These are phyloP conservation scores for Drosophila chauvacae DNA, from an alignment of 1,140 invertebrate species.

Conservation along the genomic window DNA sequence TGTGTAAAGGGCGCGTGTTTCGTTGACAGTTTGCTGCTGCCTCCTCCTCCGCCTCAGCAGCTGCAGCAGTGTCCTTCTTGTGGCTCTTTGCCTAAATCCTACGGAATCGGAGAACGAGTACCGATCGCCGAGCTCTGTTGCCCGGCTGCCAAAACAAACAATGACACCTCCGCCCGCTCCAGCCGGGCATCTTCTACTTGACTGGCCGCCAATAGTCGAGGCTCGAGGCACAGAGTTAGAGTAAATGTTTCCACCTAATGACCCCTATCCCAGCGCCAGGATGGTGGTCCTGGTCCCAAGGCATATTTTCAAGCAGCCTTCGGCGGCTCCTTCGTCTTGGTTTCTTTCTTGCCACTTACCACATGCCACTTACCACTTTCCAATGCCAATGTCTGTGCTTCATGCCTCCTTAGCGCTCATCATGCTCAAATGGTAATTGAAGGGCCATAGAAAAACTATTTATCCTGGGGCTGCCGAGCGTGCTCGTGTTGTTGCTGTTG, in stretches of 20 bases:
- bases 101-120: background rate
- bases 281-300: slow-evolving; percentile 52
- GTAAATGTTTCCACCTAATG: slow-evolving; percentile 67
- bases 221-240: slow-evolving; percentile 21
- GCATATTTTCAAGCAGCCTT: slow-evolving; percentile 58
- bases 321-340: slow-evolving; percentile 56
- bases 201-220: slow-evolving; percentile 53
- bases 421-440: slow-evolving; percentile 84
- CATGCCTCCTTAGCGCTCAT: slow-evolving; percentile 79
- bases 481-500: slow-evolving; percentile 62
- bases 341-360: slow-evolving; percentile 52
- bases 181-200: slow-evolving; percentile 59
- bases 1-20: slow-evolving; percentile 22
- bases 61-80: slow-evolving; percentile 43
- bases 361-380: slow-evolving; percentile 58
- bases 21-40: slow-evolving; percentile 43
- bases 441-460: slow-evolving; percentile 80
- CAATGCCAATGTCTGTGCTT: slow-evolving; percentile 54
- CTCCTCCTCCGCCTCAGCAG: slow-evolving; percentile 30
- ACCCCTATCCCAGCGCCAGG: slow-evolving; percentile 55
- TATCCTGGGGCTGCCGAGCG: slow-evolving; percentile 76
- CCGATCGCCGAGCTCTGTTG: slow-evolving; percentile 17
- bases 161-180: slow-evolving; percentile 69
- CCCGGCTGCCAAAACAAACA: slow-evolving; percentile 61
- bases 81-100: background rate